These are phyloP conservation scores for Thaumetopoea pityocampa DNA, from an alignment of 1,140 invertebrate species.

Conservation along the genomic window DNA sequence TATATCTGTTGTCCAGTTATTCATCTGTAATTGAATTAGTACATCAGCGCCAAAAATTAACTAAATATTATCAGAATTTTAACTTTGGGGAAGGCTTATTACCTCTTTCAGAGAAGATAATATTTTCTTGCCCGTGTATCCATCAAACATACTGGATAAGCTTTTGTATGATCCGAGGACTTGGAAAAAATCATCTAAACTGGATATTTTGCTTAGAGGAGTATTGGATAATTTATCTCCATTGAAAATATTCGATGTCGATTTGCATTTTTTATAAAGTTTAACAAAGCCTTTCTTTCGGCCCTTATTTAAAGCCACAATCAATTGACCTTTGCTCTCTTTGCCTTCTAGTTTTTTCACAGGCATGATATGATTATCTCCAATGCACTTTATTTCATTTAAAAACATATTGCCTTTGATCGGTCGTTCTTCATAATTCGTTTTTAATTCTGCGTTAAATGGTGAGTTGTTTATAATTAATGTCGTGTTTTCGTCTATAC, in stretches of 20 bases:
- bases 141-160: conserved; percentile 30
- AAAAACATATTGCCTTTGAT: background rate
- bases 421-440: background rate
- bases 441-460: conserved; percentile 2
- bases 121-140: conserved; percentile 24
- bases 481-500: background rate
- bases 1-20: conserved; percentile 51
- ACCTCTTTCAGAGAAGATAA: conserved; percentile 30
- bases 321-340: no score
- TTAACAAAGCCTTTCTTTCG: conserved; percentile 35
- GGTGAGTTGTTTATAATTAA: conserved; percentile 2
- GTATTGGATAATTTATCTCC: conserved; percentile 23
- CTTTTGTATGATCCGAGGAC: conserved; percentile 38
- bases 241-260: conserved; percentile 35
- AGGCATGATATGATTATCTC: no score
- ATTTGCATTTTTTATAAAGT: conserved; percentile 57
- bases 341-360: background rate
- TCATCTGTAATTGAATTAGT: conserved; percentile 41
- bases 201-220: conserved; percentile 41
- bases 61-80: no score
- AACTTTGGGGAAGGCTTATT: no score
- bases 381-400: conserved; percentile 1
- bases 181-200: conserved; percentile 52
- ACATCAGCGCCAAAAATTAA: no score
- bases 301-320: conserved; percentile 21